phyloP scores from a whole-genome alignment of 2,888 invertebrate species.

The Hyles lineata region DNA sequence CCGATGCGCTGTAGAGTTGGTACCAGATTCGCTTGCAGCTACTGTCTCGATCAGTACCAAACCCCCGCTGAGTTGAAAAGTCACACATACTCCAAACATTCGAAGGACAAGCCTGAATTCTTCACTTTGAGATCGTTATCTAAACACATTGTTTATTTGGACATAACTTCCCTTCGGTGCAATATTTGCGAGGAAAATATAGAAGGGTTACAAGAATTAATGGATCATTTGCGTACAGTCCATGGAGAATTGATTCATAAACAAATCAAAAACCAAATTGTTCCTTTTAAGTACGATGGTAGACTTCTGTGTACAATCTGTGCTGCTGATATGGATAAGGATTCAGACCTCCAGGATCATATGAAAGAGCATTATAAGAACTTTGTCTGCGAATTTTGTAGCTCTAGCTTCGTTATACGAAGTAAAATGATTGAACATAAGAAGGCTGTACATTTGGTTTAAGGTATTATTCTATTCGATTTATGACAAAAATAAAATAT shows the following conservation, averaged over 20 bases:
- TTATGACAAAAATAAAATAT: neutral
- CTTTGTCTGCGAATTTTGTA: slow-evolving; percentile 69
- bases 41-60: slow-evolving; percentile 63
- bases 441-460: slow-evolving; percentile 57
- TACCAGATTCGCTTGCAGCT: slow-evolving; percentile 63
- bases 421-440: slow-evolving; percentile 62
- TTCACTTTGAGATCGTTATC: slow-evolving; percentile 58
- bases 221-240: slow-evolving; percentile 59
- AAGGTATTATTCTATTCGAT: slow-evolving; percentile 12
- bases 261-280: slow-evolving; percentile 67
- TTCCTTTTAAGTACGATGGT: slow-evolving; percentile 54
- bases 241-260: slow-evolving; percentile 61
- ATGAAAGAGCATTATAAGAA: slow-evolving; percentile 72
- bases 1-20: slow-evolving; percentile 62
- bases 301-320: slow-evolving; percentile 55
- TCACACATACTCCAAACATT: slow-evolving; percentile 57
- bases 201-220: slow-evolving; percentile 54
- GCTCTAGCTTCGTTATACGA: slow-evolving; percentile 56
- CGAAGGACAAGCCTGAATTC: slow-evolving; percentile 54
- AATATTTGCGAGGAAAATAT: slow-evolving; percentile 54
- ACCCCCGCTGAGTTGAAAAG: slow-evolving; percentile 59
- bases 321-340: slow-evolving; percentile 45
- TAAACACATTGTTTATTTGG: slow-evolving; percentile 63
- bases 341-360: slow-evolving; percentile 63
- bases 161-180: slow-evolving; percentile 63